Conservation (phyloP, 2,888 invertebrate genomes). For the Synergus japonicus region DNA sequence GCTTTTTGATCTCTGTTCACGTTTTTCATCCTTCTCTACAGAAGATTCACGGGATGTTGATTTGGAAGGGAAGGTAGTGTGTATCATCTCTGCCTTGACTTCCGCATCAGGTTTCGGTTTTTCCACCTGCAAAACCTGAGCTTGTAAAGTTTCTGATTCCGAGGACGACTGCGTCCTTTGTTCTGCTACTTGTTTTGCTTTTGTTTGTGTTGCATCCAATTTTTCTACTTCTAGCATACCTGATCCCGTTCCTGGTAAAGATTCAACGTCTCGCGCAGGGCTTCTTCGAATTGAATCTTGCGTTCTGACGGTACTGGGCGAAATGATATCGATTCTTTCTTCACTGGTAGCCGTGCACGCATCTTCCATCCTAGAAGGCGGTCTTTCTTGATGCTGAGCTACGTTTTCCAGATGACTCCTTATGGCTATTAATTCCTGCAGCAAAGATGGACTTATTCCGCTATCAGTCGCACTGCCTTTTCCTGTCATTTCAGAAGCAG, state of each 20-base stretch:
- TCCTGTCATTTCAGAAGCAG: conserved; percentile 85
- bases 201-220: conserved; percentile 44
- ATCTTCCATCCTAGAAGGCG: conserved; percentile 58
- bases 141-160: conserved; percentile 52
- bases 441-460: conserved; percentile 78
- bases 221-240: conserved; percentile 41
- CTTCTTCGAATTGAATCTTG: conserved; percentile 13
- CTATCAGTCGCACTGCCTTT: conserved; percentile 84
- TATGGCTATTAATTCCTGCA: conserved; percentile 73
- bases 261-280: conserved; percentile 44
- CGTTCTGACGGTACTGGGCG: background rate
- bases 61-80: conserved; percentile 37
- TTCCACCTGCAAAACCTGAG: conserved; percentile 53
- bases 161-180: background rate
- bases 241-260: conserved; percentile 52
- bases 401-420: conserved; percentile 66
- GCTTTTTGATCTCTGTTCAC: conserved; percentile 42
- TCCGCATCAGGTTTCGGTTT: conserved; percentile 29
- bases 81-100: conserved; percentile 33
- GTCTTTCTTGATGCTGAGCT: conserved; percentile 51
- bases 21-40: conserved; percentile 32
- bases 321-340: conserved; percentile 53
- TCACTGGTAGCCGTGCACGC: conserved; percentile 59
- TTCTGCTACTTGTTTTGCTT: background rate
- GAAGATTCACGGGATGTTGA: conserved; percentile 45